Conservation (phyloP, 2,113 vertebrate species). For the Camarhynchus parvulus region DNA sequence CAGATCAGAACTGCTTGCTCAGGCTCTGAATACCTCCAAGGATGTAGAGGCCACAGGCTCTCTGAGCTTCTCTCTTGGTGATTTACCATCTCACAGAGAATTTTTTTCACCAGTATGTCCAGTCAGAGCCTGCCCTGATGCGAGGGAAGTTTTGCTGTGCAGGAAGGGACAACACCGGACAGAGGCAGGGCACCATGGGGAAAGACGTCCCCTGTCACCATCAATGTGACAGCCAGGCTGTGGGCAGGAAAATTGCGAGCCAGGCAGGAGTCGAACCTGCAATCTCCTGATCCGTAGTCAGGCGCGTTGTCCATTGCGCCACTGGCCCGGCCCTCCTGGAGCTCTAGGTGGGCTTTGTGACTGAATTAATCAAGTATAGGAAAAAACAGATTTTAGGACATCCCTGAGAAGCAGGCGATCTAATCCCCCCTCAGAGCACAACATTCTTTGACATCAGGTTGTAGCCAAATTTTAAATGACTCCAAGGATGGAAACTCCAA, state of each 20-base stretch:
- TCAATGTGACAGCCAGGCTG: not conserved
- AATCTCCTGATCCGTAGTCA: slow-evolving; percentile 77
- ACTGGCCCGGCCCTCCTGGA: not conserved
- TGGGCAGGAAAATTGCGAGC: not conserved
- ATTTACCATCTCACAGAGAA: not conserved
- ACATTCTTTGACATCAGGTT: too few species aligned
- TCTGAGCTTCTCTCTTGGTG: not conserved
- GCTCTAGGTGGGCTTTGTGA: not conserved
- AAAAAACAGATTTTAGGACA: not conserved
- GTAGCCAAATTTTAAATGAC: not conserved
- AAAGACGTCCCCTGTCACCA: not conserved
- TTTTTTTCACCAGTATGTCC: not conserved
- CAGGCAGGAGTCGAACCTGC: slow-evolving; percentile 81
- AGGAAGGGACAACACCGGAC: not conserved
- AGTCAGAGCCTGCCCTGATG: not conserved
- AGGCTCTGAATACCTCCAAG: not conserved
- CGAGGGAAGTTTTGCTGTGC: fast-evolving
- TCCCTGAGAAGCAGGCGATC: too few species aligned
- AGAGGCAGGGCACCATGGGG: not conserved
- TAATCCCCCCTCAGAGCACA: not conserved
- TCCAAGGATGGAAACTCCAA: not conserved
- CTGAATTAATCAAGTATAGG: fast-evolving
- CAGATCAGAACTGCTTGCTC: not conserved
- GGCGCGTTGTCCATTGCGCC: slow-evolving; percentile 73
- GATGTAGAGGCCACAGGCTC: not conserved